Evolutionary conservation across 53 echinoderm and acorn worm species (phyloP).

Genomic region (Zoroaster sp.): DNA sequence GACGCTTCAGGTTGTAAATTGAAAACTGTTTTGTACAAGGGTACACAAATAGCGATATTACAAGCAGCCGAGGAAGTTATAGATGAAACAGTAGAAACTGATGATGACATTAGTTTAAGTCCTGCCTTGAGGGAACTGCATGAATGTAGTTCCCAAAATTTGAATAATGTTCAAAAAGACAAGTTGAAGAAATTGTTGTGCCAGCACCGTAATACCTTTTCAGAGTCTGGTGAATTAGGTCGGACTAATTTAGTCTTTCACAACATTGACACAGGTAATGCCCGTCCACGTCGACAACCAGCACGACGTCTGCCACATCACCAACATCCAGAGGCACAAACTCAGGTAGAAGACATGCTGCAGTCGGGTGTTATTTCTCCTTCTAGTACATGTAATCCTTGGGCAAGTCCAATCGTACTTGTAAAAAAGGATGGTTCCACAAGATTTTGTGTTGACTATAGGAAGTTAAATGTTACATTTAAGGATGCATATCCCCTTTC

Average conservation of each 20-base stretch:
- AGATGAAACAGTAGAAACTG: background rate
- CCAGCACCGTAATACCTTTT: conserved; percentile 24
- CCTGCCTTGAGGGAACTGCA: background rate
- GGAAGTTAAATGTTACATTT: no score
- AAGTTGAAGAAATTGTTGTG: background rate
- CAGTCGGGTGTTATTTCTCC: conserved; percentile 34
- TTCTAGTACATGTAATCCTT: conserved; percentile 25
- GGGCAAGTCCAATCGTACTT: conserved; percentile 44
- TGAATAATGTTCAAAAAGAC: background rate
- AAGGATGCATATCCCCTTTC: no score
- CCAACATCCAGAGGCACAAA: conserved; percentile 21
- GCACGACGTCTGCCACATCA: conserved; percentile 21
- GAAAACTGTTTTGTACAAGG: conserved; percentile 9
- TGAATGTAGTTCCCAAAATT: background rate
- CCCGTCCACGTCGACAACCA: conserved; percentile 13
- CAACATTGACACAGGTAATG: conserved; percentile 31
- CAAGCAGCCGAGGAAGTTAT: conserved; percentile 22
- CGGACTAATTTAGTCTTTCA: conserved; percentile 39
- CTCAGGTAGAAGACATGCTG: conserved; percentile 49
- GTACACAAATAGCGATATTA: conserved; percentile 37
- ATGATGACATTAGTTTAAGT: background rate
- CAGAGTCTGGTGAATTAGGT: conserved; percentile 49
- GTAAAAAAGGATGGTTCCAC: conserved; percentile 27
- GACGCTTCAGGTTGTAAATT: background rate
- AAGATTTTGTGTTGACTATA: no score